Base-by-base conservation (phyloP, 2,113 vertebrate genomes). In the Apodemus speciosus region DNA sequence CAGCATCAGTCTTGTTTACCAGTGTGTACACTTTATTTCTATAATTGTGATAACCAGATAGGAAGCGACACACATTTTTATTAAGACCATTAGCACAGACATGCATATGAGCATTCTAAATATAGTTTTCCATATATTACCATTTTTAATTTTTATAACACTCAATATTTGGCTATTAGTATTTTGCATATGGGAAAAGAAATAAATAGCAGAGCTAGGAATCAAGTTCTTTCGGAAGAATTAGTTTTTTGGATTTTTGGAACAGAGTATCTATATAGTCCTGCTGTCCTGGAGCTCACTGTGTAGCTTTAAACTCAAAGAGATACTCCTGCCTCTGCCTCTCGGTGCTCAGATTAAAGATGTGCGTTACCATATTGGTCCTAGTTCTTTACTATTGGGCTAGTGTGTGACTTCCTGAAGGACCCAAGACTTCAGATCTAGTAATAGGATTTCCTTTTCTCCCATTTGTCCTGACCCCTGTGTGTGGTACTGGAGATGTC, bases 121-220 rank as follows among this genome's bases (percentile, higher is more conserved):
- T 35, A 80, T 6, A 51, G 87, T 86, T 86, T 93, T 93, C 32
- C 35, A 40, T 68, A 0, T 85, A 46, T 75, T 75, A 40, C 62
- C 20, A 46, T 93, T 62, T 79, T 89, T 95, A 90, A 58, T 73
- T 91, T 95, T 95, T 94, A 43, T 23, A 84, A 43, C 32, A 71
- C 64, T 92, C 81, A 75, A 95, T 89, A 85, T 87, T 92, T 84
- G 51, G 18, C 10, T 90, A 0, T 81, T 86, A 11, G 56, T 77
- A 4, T 73, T 93, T 95, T 91, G 79, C 4, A 81, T 20, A 15
- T 85, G 64, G 49, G 40, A 81, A 94, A 93, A 58, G 16, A 72
- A 13, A 15, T 92, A 92, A 77, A 60, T 86, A 68, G 58, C n/a
- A 92, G 27, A 83, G 3, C 72, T 95, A 18, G 11, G 53, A 85